Conservation (phyloP, 2,797 vertebrate species). For the Sebastes paucispinis region DNA sequence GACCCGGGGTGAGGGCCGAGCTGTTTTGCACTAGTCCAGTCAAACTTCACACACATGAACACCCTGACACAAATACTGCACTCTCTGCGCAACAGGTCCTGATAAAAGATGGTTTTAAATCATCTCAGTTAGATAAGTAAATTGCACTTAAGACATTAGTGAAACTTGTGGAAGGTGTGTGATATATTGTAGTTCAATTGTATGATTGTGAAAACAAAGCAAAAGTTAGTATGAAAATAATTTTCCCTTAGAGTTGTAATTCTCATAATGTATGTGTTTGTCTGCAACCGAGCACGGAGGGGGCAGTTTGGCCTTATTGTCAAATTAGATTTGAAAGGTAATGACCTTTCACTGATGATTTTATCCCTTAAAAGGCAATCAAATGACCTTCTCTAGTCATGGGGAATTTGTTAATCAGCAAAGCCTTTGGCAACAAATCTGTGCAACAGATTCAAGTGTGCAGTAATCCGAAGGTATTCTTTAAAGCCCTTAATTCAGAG, state of each 20-base stretch:
- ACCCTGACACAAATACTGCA: neutral
- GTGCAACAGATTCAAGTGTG: neutral
- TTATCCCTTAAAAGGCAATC: neutral
- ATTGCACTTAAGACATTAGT: neutral
- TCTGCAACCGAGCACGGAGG: neutral
- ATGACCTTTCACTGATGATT: neutral
- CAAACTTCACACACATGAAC: slow-evolving; percentile 22
- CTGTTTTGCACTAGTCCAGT: neutral
- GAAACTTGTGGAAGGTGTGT: neutral
- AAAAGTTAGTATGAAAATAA: neutral
- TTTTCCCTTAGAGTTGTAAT: neutral
- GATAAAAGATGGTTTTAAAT: neutral
- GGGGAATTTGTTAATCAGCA: neutral
- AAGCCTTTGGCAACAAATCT: neutral
- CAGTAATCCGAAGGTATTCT: neutral
- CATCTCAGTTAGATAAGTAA: neutral
- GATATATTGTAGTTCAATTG: neutral
- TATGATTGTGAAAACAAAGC: neutral
- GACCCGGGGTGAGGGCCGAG: neutral
- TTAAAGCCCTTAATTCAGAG: neutral
- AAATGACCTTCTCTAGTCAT: neutral
- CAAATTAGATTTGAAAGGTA: neutral
- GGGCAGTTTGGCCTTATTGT: neutral
- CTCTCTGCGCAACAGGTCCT: neutral
- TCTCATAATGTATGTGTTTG: neutral